These are phyloP conservation scores for Nyctereutes procyonoides DNA, from an alignment of 2,113 vertebrate species.

Conservation along the genomic window DNA sequence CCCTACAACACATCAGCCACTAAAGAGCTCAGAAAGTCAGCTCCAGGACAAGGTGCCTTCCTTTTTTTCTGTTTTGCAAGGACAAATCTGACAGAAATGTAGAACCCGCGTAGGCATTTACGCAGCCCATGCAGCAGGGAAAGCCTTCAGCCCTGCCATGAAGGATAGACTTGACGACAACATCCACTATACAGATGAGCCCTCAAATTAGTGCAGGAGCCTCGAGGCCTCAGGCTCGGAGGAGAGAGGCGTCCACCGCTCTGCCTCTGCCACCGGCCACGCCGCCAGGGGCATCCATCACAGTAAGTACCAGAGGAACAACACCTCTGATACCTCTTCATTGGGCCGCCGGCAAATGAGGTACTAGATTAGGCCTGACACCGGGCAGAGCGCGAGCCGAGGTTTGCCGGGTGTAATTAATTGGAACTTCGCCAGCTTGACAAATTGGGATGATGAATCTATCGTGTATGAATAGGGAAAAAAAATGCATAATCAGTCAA, in stretches of 20 bases:
- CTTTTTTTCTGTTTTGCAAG: conserved; percentile 80
- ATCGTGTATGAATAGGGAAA: conserved; percentile 97
- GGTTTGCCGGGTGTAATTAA: conserved; percentile 96
- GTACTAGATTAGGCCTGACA: conserved; percentile 96
- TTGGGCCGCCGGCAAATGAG: conserved; percentile 97
- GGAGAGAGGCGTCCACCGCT: conserved; percentile 89
- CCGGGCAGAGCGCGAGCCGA: conserved; percentile 90
- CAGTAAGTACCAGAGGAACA: conserved; percentile 95
- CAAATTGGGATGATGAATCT: conserved; percentile 99
- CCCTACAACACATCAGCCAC: accelerated
- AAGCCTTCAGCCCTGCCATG: conserved; percentile 83
- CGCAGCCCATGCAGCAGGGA: conserved; percentile 60
- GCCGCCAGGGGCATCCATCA: conserved; percentile 96
- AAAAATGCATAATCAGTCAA: conserved; percentile 99
- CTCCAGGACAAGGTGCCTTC: not conserved
- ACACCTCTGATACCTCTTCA: conserved; percentile 97
- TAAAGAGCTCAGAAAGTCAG: not conserved
- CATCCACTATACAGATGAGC: conserved; percentile 93
- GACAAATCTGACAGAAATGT: conserved; percentile 89
- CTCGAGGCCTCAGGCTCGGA: conserved; percentile 87
- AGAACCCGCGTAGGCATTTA: conserved; percentile 68
- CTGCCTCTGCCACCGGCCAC: conserved; percentile 89
- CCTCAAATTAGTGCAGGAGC: conserved; percentile 93
- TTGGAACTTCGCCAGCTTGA: conserved; percentile 98
- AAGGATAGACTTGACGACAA: conserved; percentile 88